Percentiles rank a stretch among this genome's conserved stretches.
phyloP scores from a whole-genome alignment of 2,797 vertebrate genomes.

The Monodelphis domestica region DNA sequence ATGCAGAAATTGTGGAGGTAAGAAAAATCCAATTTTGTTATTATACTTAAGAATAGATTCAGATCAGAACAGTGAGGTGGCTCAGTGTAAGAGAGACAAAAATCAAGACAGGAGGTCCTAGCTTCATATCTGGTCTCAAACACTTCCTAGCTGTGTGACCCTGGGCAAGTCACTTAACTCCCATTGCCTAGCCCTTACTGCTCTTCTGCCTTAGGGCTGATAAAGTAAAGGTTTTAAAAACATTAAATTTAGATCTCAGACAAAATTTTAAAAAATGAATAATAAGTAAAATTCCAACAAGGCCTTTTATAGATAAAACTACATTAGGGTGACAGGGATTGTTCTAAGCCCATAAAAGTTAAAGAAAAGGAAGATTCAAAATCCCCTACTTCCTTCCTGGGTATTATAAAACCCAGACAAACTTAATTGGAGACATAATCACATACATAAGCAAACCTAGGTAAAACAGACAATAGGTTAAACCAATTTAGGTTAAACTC shows the following conservation, averaged over 20 bases:
- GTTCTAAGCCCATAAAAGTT: neutral
- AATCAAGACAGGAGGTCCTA: no score
- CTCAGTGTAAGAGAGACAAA: no score
- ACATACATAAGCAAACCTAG: neutral
- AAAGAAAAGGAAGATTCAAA: neutral
- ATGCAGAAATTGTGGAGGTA: neutral
- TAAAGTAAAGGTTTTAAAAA: no score
- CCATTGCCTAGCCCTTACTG: no score
- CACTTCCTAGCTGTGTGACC: no score
- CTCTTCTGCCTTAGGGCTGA: no score
- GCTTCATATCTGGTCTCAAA: no score
- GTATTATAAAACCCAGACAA: neutral
- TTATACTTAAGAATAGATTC: neutral
- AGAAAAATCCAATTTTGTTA: neutral
- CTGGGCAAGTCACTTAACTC: no score
- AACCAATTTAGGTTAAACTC: neutral
- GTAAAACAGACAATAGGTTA: neutral
- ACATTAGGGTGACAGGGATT: neutral
- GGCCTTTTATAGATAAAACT: neutral
- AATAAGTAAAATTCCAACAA: neutral
- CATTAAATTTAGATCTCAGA: neutral
- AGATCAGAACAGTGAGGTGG: no score
- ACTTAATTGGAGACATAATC: neutral
- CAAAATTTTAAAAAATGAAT: neutral
- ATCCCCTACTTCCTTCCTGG: neutral